phyloP scores from a whole-genome alignment of 1,140 invertebrate species.

The Agrilus planipennis region DNA sequence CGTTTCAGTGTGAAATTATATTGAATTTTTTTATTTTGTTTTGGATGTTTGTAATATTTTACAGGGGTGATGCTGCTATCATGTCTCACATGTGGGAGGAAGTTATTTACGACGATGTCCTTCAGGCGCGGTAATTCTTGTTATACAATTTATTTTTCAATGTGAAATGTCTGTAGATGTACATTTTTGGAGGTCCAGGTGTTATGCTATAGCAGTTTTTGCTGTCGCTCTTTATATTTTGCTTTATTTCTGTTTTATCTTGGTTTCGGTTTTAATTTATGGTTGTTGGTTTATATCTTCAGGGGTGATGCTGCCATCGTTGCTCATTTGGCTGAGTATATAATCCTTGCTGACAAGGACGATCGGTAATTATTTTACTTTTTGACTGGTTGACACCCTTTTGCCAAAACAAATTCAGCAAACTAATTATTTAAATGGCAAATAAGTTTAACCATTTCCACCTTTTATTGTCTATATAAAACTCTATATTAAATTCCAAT shows the following conservation, averaged over 20 bases:
- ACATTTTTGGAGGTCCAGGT: too few species aligned
- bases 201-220: too few species aligned
- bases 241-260: conserved; percentile 6
- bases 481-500: too few species aligned
- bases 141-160: conserved; percentile 8
- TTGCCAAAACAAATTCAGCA: too few species aligned
- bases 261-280: conserved; percentile 9
- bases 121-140: conserved; percentile 32
- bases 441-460: too few species aligned
- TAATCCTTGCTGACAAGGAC: conserved; percentile 64
- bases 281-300: conserved; percentile 12
- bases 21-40: too few species aligned
- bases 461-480: too few species aligned
- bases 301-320: conserved; percentile 95
- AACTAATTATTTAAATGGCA: too few species aligned
- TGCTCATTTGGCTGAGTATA: conserved; percentile 87
- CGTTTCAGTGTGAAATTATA: too few species aligned
- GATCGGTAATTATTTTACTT: conserved; percentile 52
- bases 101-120: conserved; percentile 55
- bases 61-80: conserved; percentile 84
- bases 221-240: conserved; percentile 8
- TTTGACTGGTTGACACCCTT: conserved; percentile 7
- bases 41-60: conserved; percentile 19
- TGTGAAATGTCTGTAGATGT: background rate
- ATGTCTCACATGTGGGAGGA: conserved; percentile 85